phyloP scores from a whole-genome alignment of 2,113 vertebrate genomes.

The Callospermophilus lateralis region DNA sequence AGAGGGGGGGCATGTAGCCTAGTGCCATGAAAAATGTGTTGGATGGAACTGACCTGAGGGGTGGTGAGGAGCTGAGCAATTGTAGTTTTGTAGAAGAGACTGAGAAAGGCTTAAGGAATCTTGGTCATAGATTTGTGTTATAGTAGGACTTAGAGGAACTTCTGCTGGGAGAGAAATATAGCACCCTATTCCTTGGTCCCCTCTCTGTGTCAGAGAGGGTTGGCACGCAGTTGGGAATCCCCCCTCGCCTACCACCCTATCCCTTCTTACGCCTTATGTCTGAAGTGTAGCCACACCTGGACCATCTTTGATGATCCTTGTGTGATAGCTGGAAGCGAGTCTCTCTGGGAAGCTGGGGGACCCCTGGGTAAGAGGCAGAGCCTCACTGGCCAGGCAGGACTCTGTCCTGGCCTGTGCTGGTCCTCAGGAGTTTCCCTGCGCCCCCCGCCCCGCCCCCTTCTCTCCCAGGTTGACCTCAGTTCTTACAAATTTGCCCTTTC shows the following conservation, averaged over 20 bases:
- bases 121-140: background rate
- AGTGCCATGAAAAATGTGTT: background rate
- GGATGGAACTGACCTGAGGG: background rate
- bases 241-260: background rate
- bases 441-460: background rate
- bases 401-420: background rate
- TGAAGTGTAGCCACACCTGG: background rate
- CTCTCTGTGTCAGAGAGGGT: background rate
- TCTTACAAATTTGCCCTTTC: conserved; percentile 70
- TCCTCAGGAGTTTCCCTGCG: background rate
- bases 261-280: background rate
- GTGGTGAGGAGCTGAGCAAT: background rate
- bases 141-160: background rate
- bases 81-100: background rate
- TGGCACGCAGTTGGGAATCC: accelerated
- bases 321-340: background rate
- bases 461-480: conserved; percentile 60
- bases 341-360: background rate
- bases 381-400: background rate
- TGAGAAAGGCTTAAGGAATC: background rate
- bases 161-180: background rate
- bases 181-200: background rate
- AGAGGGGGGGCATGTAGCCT: background rate
- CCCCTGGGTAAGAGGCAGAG: background rate
- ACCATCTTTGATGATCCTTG: background rate